Evolutionary conservation across 2,113 vertebrate genomes (phyloP).

Genomic region (Chaetorhynchus papuensis): DNA sequence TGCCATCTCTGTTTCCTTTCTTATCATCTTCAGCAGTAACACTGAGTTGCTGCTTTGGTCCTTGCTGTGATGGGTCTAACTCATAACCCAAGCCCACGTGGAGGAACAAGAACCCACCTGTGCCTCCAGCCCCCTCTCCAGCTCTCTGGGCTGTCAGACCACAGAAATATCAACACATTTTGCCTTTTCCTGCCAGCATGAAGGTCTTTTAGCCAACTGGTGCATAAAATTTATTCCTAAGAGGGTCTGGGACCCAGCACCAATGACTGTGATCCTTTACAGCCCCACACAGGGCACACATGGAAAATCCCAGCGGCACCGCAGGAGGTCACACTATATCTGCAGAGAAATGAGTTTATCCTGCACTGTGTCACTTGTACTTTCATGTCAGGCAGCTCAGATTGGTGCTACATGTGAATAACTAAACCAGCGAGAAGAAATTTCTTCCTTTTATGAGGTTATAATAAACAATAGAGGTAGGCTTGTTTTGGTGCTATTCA

Average conservation of each 20-base stretch:
- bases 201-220: background rate
- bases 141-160: background rate
- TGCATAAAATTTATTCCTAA: background rate
- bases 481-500: background rate
- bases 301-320: background rate
- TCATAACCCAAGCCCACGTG: accelerated
- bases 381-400: background rate
- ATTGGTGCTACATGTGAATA: background rate
- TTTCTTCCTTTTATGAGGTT: background rate
- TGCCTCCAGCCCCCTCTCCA: background rate
- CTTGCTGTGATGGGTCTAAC: background rate
- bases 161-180: background rate
- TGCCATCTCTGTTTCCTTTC: background rate
- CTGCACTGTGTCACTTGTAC: background rate
- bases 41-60: background rate
- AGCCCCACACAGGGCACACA: background rate
- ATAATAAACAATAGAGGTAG: background rate
- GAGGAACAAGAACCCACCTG: background rate
- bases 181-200: background rate
- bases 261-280: background rate
- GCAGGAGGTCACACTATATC: background rate
- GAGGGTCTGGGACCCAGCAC: background rate
- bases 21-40: background rate
- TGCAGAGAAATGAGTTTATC: background rate
- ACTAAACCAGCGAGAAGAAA: background rate